Conservation (phyloP, 2,888 invertebrate species). For the Drosophila vallismaia region DNA sequence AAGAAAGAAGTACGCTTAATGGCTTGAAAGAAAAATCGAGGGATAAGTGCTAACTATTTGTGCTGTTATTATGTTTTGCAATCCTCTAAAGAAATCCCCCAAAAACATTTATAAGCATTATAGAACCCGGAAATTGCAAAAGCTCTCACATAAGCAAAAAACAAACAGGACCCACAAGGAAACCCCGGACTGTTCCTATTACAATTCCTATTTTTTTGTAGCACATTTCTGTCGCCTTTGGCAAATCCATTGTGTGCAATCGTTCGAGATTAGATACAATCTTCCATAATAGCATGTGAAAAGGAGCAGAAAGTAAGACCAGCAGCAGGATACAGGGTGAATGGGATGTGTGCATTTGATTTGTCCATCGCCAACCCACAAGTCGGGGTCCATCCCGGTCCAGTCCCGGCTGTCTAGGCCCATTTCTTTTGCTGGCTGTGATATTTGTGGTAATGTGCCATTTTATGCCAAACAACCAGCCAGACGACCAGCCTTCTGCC, state of each 20-base stretch:
- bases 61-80: conserved; percentile 61
- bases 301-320: not conserved
- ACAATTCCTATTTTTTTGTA: conserved; percentile 14
- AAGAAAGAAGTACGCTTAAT: conserved; percentile 6
- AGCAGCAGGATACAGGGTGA: conserved; percentile 4
- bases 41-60: conserved; percentile 35
- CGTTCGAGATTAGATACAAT: conserved; percentile 78
- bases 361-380: conserved; percentile 35
- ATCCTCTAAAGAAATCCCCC: conserved; percentile 64
- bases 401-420: not conserved
- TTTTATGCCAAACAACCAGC: conserved; percentile 33
- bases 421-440: conserved; percentile 12
- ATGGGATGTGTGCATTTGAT: conserved; percentile 54
- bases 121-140: conserved; percentile 71
- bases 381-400: not conserved
- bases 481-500: conserved; percentile 27
- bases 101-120: conserved; percentile 75
- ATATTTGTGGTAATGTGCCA: conserved; percentile 54
- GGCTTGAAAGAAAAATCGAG: conserved; percentile 13
- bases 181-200: conserved; percentile 5
- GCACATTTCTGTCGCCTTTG: conserved; percentile 58
- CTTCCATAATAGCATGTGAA: conserved; percentile 70
- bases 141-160: conserved; percentile 42
- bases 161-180: conserved; percentile 18
- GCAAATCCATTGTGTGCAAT: conserved; percentile 79